phyloP scores from a whole-genome alignment of 2,888 invertebrate species.

The Malthinus flaveolus region DNA sequence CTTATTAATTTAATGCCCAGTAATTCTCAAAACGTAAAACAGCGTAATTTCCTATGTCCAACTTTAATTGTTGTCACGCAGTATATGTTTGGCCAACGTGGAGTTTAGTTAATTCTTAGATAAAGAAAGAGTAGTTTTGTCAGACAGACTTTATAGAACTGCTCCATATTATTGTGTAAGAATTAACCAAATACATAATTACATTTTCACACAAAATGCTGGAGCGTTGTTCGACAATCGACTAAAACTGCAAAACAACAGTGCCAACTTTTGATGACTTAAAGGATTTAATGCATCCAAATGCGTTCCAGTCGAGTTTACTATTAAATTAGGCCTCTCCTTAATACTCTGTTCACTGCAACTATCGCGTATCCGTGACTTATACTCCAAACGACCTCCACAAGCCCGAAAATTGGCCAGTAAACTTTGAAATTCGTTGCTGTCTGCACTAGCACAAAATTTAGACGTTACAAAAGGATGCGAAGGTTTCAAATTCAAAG shows the following conservation, averaged over 20 bases:
- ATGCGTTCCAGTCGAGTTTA: constrained; percentile 24
- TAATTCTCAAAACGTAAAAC: too few species aligned
- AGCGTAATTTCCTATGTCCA: too few species aligned
- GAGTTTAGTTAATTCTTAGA: too few species aligned
- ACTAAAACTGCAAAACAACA: constrained; percentile 88
- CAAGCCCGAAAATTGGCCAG: constrained; percentile 86
- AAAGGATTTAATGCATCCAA: constrained; percentile 76
- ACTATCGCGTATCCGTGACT: constrained; percentile 23
- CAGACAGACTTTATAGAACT: too few species aligned
- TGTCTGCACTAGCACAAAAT: constrained; percentile 67
- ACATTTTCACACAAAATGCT: constrained; percentile 78
- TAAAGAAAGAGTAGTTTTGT: too few species aligned
- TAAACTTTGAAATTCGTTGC: constrained; percentile 68
- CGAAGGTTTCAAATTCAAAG: constrained; percentile 58
- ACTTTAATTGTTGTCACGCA: too few species aligned
- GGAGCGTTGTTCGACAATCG: constrained; percentile 76
- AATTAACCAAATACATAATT: not conserved
- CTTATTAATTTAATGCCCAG: too few species aligned
- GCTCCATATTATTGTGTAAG: too few species aligned
- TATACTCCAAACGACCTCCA: constrained; percentile 67
- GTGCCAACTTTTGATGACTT: constrained; percentile 84
- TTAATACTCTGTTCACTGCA: too few species aligned
- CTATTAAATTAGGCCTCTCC: not conserved
- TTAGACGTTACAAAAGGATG: constrained; percentile 78
- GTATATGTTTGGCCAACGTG: too few species aligned